Conservation (phyloP, 2,113 vertebrate genomes). For the Paraplagusia blochii region DNA sequence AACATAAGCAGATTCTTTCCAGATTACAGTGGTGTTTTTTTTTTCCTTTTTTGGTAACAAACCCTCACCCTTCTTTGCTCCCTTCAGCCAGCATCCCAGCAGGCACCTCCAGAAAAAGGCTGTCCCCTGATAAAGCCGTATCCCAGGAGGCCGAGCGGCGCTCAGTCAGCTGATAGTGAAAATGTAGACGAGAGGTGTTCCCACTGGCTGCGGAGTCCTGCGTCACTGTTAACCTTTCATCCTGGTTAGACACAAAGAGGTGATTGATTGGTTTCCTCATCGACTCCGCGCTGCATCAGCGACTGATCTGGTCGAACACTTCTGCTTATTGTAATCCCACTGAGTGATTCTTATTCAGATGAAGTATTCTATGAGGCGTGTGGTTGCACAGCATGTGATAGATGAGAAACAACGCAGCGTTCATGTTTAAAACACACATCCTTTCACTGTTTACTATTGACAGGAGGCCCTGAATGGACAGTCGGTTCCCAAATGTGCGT, state of each 20-base stretch:
- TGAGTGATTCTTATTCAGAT: background rate
- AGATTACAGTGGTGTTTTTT: background rate
- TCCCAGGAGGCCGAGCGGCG: conserved; percentile 89
- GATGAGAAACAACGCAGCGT: background rate
- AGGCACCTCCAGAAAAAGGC: conserved; percentile 94
- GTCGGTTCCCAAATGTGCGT: background rate
- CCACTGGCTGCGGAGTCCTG: conserved; percentile 82
- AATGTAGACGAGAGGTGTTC: conserved; percentile 83
- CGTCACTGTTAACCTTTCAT: conserved; percentile 92
- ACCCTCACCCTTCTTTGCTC: conserved; percentile 92
- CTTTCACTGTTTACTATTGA: background rate
- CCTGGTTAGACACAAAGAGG: conserved; percentile 62
- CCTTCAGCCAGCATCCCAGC: conserved; percentile 87
- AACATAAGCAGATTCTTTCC: too few species aligned
- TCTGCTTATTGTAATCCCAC: background rate
- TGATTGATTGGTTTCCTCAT: background rate
- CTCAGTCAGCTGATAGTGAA: conserved; percentile 92
- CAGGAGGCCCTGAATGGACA: background rate
- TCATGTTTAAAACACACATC: background rate
- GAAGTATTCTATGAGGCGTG: background rate
- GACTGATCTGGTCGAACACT: too few species aligned
- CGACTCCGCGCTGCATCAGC: too few species aligned
- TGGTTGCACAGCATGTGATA: background rate
- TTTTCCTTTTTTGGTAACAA: too few species aligned
- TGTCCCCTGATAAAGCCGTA: conserved; percentile 84